Conservation (phyloP, 2,797 vertebrate species). For the Coranthus polyacanthus region DNA sequence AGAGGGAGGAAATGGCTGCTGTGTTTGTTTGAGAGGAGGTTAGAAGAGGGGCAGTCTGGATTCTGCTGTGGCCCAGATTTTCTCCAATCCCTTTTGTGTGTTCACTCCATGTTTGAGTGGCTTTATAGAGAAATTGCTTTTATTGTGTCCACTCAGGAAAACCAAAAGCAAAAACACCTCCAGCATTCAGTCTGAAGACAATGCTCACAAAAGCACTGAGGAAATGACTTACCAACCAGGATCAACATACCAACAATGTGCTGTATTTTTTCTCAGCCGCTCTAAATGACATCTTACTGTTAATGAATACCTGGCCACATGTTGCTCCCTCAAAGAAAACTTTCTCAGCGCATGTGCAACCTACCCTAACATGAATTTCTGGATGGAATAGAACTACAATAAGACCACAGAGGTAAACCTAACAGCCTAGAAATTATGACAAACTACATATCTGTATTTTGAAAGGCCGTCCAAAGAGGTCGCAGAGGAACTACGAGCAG, state of each 20-base stretch:
- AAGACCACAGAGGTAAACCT: constrained; percentile 31
- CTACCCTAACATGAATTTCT: constrained; percentile 19
- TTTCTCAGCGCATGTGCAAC: constrained; percentile 24
- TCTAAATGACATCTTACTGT: constrained; percentile 67
- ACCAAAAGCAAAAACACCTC: constrained; percentile 77
- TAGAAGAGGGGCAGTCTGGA: constrained; percentile 78
- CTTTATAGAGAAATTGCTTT: constrained; percentile 83
- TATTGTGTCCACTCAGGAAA: constrained; percentile 81
- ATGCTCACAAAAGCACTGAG: constrained; percentile 73
- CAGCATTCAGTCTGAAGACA: constrained; percentile 74
- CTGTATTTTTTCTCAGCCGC: constrained; percentile 47
- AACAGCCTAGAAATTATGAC: constrained; percentile 29
- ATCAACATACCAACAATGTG: constrained; percentile 58
- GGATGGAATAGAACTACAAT: constrained; percentile 19
- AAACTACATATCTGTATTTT: constrained; percentile 33
- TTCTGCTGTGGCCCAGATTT: constrained; percentile 81
- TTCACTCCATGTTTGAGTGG: constrained; percentile 80
- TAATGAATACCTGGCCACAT: constrained; percentile 65
- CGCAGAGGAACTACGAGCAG: constrained; percentile 25
- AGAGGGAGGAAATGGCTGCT: constrained; percentile 77
- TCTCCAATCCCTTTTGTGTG: constrained; percentile 79
- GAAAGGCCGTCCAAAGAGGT: constrained; percentile 9
- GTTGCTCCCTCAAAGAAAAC: constrained; percentile 63
- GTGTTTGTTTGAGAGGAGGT: constrained; percentile 79
- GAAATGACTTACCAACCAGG: constrained; percentile 74